Conservation (phyloP, 2,113 vertebrate species). For the rabbit (Oryctolagus cuniculus) region mOryCun1.1 NC_091438.1:151669001-151669500, state of each 20-base stretch:
- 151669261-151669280: constrained; percentile 40
- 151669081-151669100: constrained; percentile 78
- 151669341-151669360: constrained; percentile 41
- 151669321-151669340: not conserved
- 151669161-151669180: not conserved
- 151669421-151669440: not conserved
- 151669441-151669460: not conserved
- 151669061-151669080: constrained; percentile 66
- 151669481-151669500: too few species aligned
- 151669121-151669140: constrained; percentile 80
- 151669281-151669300: constrained; percentile 27
- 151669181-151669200: not conserved
- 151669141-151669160: constrained; percentile 19
- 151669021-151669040: constrained; percentile 77
- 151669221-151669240: constrained; percentile 7
- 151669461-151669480: not conserved
- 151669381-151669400: not conserved
- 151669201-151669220: too few species aligned
- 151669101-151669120: constrained; percentile 82
- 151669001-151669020: constrained; percentile 66
- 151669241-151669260: constrained; percentile 23
- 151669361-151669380: constrained; percentile 40
- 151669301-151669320: constrained; percentile 47
- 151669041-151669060: constrained; percentile 28
- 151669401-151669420: not conserved